Evolutionary conservation across 37 sponge, comb jelly and placozoan genomes (phyloP).

Genomic region (Theonella swinhoei): DNA sequence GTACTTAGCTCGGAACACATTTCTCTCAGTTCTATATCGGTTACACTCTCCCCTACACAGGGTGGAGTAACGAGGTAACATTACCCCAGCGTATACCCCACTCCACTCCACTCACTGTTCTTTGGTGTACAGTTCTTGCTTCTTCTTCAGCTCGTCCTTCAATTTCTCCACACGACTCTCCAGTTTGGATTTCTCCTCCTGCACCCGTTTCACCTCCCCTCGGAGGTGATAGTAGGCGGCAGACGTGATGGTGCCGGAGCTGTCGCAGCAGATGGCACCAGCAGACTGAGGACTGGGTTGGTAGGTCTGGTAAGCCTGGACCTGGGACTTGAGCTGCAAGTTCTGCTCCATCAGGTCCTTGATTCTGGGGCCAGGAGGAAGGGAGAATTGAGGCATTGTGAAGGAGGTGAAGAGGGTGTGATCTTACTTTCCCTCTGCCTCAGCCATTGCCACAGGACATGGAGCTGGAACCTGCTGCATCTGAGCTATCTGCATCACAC

Average conservation of each 20-base stretch:
- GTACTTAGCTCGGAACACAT: constrained; percentile 42
- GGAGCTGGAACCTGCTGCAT: not conserved
- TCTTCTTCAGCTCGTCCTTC: not conserved
- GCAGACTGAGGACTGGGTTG: not conserved
- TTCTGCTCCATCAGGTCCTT: not conserved
- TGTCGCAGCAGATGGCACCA: not conserved
- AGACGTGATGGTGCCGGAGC: not conserved
- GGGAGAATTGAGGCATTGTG: too few species aligned
- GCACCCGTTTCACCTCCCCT: not conserved
- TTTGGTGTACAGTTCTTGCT: not conserved
- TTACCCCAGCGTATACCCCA: not conserved
- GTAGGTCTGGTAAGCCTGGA: not conserved
- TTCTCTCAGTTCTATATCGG: constrained; percentile 22
- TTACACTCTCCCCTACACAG: constrained; percentile 20
- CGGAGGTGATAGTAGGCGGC: not conserved
- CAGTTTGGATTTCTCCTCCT: constrained; percentile 2
- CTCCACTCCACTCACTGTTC: not conserved
- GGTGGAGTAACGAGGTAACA: not conserved
- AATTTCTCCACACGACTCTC: not conserved
- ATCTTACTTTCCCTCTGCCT: not conserved
- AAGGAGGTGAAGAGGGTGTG: too few species aligned
- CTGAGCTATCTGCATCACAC: not conserved
- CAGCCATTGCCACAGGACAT: not conserved
- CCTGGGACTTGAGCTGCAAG: not conserved
- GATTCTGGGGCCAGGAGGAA: too few species aligned